Evolutionary conservation across 23 tunicate species (phyloP).

Genomic region (Ciona savignyi): DNA sequence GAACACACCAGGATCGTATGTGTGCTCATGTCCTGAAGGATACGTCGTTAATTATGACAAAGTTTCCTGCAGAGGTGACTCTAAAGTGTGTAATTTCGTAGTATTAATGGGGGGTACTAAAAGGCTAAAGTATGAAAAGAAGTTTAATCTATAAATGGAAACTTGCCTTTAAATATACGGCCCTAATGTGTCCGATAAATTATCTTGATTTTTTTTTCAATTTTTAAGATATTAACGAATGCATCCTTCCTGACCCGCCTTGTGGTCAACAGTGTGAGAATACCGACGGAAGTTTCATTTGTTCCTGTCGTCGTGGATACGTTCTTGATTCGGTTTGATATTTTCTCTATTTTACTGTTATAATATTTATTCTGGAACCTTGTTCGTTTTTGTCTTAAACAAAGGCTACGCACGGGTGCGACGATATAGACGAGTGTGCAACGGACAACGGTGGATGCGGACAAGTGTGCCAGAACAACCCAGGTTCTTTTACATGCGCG

Average conservation of each 20-base stretch:
- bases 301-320: conserved; percentile 13
- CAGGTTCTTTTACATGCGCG: conserved; percentile 26
- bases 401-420: conserved; percentile 4
- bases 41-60: conserved; percentile 17
- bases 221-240: conserved; percentile 25
- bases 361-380: neutral
- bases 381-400: neutral
- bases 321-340: conserved; percentile 3
- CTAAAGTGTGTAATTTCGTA: too few species aligned
- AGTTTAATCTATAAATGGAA: conserved; percentile 14
- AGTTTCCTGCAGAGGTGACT: conserved; percentile 21
- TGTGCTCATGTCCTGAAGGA: conserved; percentile 27
- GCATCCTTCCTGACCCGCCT: conserved; percentile 1
- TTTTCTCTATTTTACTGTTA: too few species aligned
- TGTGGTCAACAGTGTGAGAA: conserved; percentile 20
- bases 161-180: neutral
- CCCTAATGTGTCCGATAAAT: conserved; percentile 2
- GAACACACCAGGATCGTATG: conserved; percentile 23
- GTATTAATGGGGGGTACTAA: conserved; percentile 2
- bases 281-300: conserved; percentile 3
- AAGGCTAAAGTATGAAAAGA: too few species aligned
- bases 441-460: conserved; percentile 4
- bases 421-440: conserved; percentile 49
- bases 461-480: conserved; percentile 3
- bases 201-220: neutral